A percentile compares a stretch with the other conserved stretches of the same genome.
Evolutionary conservation across 1,140 invertebrate species (phyloP).

Genomic region (Matsumurasca onukii): DNA sequence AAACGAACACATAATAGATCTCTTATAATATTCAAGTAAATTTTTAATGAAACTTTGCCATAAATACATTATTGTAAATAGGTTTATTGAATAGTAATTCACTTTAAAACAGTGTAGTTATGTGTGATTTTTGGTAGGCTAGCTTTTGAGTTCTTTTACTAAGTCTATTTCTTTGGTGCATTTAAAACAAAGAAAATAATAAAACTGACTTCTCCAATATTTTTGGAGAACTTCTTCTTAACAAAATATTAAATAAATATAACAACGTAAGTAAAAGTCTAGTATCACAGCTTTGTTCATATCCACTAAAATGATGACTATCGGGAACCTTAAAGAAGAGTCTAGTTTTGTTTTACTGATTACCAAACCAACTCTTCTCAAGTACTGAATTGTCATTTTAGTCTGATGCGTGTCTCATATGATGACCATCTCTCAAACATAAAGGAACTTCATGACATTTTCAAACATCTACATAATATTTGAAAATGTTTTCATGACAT

Average conservation of each 20-base stretch:
- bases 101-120: background rate
- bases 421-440: background rate
- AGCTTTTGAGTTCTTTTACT: conserved; percentile 1
- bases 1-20: background rate
- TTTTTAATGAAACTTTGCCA: background rate
- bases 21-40: background rate
- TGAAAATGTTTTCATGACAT: too few relatives aligned
- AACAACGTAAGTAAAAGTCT: conserved; percentile 9
- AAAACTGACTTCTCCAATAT: background rate
- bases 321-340: background rate
- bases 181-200: background rate
- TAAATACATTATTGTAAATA: background rate
- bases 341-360: too few relatives aligned
- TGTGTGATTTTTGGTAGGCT: conserved; percentile 4
- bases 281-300: conserved; percentile 9
- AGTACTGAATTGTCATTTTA: background rate
- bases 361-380: too few relatives aligned
- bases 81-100: background rate
- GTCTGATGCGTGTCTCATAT: background rate
- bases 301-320: conserved; percentile 9
- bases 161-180: conserved; percentile 13
- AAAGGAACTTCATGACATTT: background rate
- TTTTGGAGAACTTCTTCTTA: background rate
- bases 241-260: conserved; percentile 17
- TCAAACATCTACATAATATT: too few relatives aligned